Conservation (phyloP, 1,140 invertebrate genomes). For the Saxidomus purpurata region DNA sequence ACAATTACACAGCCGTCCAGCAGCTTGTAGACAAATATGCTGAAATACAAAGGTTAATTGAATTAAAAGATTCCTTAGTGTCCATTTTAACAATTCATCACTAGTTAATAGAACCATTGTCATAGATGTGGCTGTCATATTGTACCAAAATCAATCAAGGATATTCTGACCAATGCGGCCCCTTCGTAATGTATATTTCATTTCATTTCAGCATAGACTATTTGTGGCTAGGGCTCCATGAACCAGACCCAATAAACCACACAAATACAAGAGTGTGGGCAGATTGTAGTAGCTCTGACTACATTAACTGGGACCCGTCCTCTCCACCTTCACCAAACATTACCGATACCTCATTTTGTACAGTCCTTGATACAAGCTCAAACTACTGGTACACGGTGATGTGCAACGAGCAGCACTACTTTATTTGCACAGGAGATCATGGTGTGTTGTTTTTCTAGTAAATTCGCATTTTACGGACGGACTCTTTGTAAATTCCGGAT, state of each 20-base stretch:
- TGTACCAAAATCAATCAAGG: too few relatives aligned
- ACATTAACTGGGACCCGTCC: constrained; percentile 5
- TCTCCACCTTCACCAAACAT: constrained; percentile 5
- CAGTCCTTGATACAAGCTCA: neutral
- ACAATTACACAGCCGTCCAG: constrained; percentile 2
- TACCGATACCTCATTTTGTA: neutral
- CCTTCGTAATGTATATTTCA: too few relatives aligned
- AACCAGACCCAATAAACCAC: constrained; percentile 29
- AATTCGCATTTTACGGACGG: too few relatives aligned
- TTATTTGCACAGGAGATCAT: constrained; percentile 8
- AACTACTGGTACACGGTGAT: constrained; percentile 17
- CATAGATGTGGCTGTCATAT: too few relatives aligned
- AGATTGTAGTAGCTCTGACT: neutral
- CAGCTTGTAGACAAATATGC: neutral
- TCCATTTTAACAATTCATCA: too few relatives aligned
- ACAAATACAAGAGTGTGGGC: constrained; percentile 39
- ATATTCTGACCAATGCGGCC: too few relatives aligned
- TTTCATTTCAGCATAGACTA: constrained; percentile 36
- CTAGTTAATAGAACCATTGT: too few relatives aligned
- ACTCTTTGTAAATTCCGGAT: too few relatives aligned
- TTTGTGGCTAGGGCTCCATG: constrained; percentile 40
- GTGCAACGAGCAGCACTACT: neutral
- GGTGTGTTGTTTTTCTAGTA: neutral
- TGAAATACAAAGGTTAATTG: neutral
- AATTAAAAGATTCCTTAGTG: too few relatives aligned